Percentiles rank a stretch among this genome's conserved stretches.
phyloP scores from a whole-genome alignment of 1,140 invertebrate genomes.

The Phocides pigmalion region DNA sequence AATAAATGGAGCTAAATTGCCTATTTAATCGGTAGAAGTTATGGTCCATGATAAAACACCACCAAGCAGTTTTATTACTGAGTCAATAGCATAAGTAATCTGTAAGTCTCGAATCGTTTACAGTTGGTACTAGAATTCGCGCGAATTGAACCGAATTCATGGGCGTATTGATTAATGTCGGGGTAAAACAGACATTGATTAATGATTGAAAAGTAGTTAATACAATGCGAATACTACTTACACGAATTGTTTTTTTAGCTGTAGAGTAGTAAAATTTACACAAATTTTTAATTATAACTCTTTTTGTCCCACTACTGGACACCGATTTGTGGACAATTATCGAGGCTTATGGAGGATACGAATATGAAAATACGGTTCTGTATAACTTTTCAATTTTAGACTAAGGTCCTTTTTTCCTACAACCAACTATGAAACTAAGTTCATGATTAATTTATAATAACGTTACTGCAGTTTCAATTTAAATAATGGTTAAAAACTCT shows the following conservation, averaged over 20 bases:
- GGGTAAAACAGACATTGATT: conserved; percentile 1
- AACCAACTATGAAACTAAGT: no score
- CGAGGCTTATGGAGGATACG: no score
- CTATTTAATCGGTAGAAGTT: conserved; percentile 56
- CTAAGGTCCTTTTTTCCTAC: no score
- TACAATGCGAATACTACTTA: neutral
- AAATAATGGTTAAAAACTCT: no score
- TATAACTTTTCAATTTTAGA: no score
- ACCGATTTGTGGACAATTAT: no score
- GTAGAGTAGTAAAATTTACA: neutral
- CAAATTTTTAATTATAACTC: no score
- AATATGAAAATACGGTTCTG: no score
- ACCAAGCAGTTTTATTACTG: conserved; percentile 49
- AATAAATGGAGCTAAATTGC: conserved; percentile 51
- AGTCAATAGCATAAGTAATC: conserved; percentile 57
- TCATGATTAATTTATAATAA: no score
- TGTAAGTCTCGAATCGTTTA: conserved; percentile 37
- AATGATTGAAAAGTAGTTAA: conserved; percentile 2
- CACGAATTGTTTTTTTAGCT: neutral
- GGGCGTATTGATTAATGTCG: conserved; percentile 17
- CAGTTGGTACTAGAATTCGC: conserved; percentile 3
- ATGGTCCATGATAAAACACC: conserved; percentile 59
- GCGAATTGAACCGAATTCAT: conserved; percentile 2
- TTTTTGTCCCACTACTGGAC: no score
- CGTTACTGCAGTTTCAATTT: no score